phyloP scores from a whole-genome alignment of 37 sponge, comb jelly and placozoan genomes.

The Aplysina aerophoba region DNA sequence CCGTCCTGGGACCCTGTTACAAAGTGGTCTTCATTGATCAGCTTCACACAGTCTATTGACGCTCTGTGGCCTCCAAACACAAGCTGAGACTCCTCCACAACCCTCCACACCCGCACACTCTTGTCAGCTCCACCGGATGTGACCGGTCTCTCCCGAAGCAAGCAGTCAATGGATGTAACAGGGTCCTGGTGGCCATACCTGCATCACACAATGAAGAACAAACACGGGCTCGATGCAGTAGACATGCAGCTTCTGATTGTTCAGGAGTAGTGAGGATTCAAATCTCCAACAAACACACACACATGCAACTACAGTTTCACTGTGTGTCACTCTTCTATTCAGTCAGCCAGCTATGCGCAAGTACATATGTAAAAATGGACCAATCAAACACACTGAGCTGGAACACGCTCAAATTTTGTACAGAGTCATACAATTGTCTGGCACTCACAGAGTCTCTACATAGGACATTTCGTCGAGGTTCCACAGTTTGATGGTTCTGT shows the following conservation, averaged over 20 bases:
- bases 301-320: too few relatives aligned
- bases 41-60: slow-evolving; percentile 82
- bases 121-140: slow-evolving; percentile 88
- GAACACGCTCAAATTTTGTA: too few relatives aligned
- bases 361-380: too few relatives aligned
- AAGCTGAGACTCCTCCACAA: slow-evolving; percentile 93
- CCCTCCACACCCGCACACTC: slow-evolving; percentile 90
- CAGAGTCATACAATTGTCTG: background rate
- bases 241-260: too few relatives aligned
- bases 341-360: too few relatives aligned
- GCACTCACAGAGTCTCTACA: slow-evolving; percentile 92
- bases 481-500: slow-evolving; percentile 96
- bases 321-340: too few relatives aligned
- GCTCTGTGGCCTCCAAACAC: slow-evolving; percentile 62
- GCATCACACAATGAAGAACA: background rate
- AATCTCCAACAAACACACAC: too few relatives aligned
- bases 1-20: slow-evolving; percentile 94
- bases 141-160: slow-evolving; percentile 86
- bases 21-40: slow-evolving; percentile 89
- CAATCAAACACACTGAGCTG: too few relatives aligned
- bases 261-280: too few relatives aligned
- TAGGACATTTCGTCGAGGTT: slow-evolving; percentile 94
- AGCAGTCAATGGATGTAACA: slow-evolving; percentile 88
- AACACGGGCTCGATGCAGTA: too few relatives aligned
- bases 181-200: slow-evolving; percentile 96